phyloP scores from a whole-genome alignment of 37 sponge, comb jelly and placozoan species.

The Theonella swinhoei region DNA sequence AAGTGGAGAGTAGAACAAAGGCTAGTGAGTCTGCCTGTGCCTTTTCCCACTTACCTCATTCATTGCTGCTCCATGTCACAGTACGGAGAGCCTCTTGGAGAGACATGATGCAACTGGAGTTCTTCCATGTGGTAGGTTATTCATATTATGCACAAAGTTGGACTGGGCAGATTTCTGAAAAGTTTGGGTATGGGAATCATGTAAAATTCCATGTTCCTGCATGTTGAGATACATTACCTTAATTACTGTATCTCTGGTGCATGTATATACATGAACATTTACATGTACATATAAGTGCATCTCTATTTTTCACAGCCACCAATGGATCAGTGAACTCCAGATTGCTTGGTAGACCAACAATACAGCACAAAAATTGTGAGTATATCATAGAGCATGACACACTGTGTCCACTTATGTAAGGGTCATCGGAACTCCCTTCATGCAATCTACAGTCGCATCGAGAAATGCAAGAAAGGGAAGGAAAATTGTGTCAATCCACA shows the following conservation, averaged over 20 bases:
- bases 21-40: too few relatives aligned
- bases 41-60: too few relatives aligned
- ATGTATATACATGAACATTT: too few relatives aligned
- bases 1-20: too few relatives aligned
- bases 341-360: slow-evolving; percentile 39
- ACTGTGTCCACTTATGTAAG: slow-evolving; percentile 15
- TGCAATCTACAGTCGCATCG: slow-evolving; percentile 48
- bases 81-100: too few relatives aligned
- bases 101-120: too few relatives aligned
- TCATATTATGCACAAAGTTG: too few relatives aligned
- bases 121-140: too few relatives aligned
- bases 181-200: too few relatives aligned
- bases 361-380: slow-evolving; percentile 31
- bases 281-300: neutral
- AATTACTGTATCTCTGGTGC: slow-evolving; percentile 49
- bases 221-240: slow-evolving; percentile 31
- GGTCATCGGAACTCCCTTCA: slow-evolving; percentile 41
- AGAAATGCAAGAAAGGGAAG: slow-evolving; percentile 19
- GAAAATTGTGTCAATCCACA: neutral
- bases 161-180: too few relatives aligned
- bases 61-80: too few relatives aligned
- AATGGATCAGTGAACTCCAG: slow-evolving; percentile 50
- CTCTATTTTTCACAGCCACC: slow-evolving; percentile 16
- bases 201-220: neutral
- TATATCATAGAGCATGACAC: slow-evolving; percentile 14